Evolutionary conservation across 2,113 vertebrate species (phyloP).

Genomic region (Nothobranchius furzeri): DNA sequence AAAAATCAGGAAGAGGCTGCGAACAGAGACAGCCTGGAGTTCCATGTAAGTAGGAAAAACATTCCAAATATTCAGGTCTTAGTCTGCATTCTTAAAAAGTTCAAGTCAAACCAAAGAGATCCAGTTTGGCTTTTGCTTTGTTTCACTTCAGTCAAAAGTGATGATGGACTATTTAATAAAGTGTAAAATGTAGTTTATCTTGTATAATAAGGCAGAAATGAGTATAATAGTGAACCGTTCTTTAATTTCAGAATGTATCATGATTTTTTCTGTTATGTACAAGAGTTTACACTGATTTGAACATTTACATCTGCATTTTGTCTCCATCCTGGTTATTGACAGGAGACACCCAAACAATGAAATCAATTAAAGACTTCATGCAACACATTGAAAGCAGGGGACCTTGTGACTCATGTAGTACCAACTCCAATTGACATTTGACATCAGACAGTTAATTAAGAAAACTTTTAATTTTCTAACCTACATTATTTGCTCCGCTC

Average conservation of each 20-base stretch:
- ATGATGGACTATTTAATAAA: neutral
- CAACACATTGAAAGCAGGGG: too few relatives aligned
- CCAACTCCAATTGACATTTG: slow-evolving; percentile 9
- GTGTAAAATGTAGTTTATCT: too few relatives aligned
- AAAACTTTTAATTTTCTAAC: too few relatives aligned
- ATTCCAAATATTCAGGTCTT: neutral
- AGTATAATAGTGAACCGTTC: too few relatives aligned
- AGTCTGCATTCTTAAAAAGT: neutral
- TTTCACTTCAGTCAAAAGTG: neutral
- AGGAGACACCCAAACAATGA: too few relatives aligned
- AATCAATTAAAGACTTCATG: too few relatives aligned
- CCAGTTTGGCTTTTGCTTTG: slow-evolving; percentile 9
- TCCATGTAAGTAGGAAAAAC: slow-evolving; percentile 61
- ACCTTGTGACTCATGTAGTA: neutral
- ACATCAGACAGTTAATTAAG: neutral
- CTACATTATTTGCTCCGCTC: neutral
- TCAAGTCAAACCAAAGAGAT: neutral
- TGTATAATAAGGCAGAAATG: too few relatives aligned
- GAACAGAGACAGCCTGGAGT: slow-evolving; percentile 76
- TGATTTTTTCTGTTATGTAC: too few relatives aligned
- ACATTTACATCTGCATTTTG: too few relatives aligned
- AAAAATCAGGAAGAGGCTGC: slow-evolving; percentile 84
- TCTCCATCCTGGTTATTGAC: too few relatives aligned
- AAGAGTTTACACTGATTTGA: too few relatives aligned
- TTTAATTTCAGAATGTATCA: too few relatives aligned